Evolutionary conservation across 2,113 vertebrate species (phyloP), one percentile per base, ranked within the genome.

Genomic region (Pitta sordida): DNA sequence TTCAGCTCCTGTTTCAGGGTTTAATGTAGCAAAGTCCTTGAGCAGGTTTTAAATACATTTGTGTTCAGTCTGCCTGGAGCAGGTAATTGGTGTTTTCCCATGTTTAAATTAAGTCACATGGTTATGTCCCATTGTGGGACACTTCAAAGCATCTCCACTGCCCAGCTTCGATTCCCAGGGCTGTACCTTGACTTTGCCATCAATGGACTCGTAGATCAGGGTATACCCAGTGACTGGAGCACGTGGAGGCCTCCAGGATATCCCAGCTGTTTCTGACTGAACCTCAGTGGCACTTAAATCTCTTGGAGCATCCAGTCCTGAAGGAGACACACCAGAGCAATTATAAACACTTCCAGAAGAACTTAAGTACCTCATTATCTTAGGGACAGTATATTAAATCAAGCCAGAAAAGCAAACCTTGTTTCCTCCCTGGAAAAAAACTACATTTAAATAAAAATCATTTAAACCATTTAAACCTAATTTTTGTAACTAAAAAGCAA

Each of bases 181-280:
- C 84, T 95, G 83, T 96, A 99, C 99, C 98, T 99, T 98, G 91
- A 98, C 88, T 69, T 83, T 96, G 56, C 99, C 99, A 21, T 99
- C 99, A 3, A 97, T 65, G 4, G 99, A 98, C 95, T 99, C 98
- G 0, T 98, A 99, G 96, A 98, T 99, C 74, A 99, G 97, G 68
- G 99, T 98, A 96, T 99, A 99, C 2, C 97, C 98, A 0, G 98
- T 99, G 96, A 99, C 98, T 24, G 98, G 96, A 11, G 98, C 99
- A 12, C 97, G 98, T 10, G 99, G 99, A 27, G 98, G 97, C 83
- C 95, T 98, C 99, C 99, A 99, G 1, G 97, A 98, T 55, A 99
- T 96, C 93, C 98, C 69, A 44, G 98, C 98, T n/a, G 97, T 98
- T 95, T 99, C 99, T 5, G 98, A 98, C 96, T 99, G 99, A 93